Evolutionary conservation across 2,797 vertebrate species (phyloP).

Genomic region (Xiphophorus birchmanni): DNA sequence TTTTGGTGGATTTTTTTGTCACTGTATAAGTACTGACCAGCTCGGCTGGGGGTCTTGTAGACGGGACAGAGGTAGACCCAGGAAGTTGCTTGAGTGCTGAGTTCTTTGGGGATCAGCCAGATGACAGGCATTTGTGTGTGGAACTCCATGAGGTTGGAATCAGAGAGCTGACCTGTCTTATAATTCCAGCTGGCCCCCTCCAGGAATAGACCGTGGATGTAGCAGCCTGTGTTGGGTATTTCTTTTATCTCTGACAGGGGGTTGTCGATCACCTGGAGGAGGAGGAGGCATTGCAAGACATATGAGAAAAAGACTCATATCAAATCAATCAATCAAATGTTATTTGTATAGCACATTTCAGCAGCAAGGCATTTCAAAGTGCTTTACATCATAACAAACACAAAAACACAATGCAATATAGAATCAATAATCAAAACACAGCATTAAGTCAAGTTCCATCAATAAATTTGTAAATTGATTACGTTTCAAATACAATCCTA

Average conservation of each 20-base stretch:
- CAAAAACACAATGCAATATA: too few relatives aligned
- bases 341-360: too few relatives aligned
- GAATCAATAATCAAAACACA: too few relatives aligned
- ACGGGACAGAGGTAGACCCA: constrained; percentile 89
- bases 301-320: not conserved
- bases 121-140: constrained; percentile 89
- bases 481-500: too few relatives aligned
- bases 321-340: too few relatives aligned
- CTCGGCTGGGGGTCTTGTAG: constrained; percentile 91
- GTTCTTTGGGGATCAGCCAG: constrained; percentile 85
- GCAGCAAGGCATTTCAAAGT: too few relatives aligned
- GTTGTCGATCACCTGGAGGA: constrained; percentile 81
- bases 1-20: not conserved
- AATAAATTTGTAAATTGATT: too few relatives aligned
- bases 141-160: constrained; percentile 89
- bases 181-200: constrained; percentile 91
- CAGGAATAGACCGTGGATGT: constrained; percentile 89
- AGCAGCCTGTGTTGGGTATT: constrained; percentile 84
- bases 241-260: constrained; percentile 67
- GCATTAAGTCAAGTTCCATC: too few relatives aligned
- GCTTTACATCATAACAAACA: too few relatives aligned
- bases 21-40: constrained; percentile 77
- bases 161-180: constrained; percentile 54
- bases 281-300: not conserved
- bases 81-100: constrained; percentile 73